Evolutionary conservation across 2,797 vertebrate genomes (phyloP).

Genomic region (Eulemur albifrons): DNA sequence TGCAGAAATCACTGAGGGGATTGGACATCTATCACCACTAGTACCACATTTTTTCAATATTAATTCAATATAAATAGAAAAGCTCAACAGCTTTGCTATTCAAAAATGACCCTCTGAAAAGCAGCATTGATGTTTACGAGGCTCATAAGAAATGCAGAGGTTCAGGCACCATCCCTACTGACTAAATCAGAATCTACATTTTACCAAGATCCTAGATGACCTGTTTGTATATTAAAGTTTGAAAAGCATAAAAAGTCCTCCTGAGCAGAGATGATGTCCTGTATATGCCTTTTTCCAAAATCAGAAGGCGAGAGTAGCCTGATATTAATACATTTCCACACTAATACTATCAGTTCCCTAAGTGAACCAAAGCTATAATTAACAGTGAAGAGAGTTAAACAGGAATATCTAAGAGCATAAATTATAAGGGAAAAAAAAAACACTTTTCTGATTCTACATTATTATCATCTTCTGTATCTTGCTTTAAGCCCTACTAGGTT

Average conservation of each 20-base stretch:
- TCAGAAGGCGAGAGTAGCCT: not conserved
- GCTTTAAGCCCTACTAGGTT: not conserved
- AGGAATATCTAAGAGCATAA: not conserved
- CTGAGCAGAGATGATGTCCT: not conserved
- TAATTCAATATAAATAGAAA: not conserved
- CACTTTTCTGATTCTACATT: not conserved
- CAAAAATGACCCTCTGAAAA: not conserved
- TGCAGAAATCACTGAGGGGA: not conserved
- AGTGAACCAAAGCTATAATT: not conserved
- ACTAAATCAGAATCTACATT: not conserved
- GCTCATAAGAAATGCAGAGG: not conserved
- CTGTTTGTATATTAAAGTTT: not conserved
- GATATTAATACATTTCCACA: not conserved
- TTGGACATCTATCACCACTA: not conserved
- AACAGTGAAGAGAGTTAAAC: not conserved
- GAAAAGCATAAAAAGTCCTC: not conserved
- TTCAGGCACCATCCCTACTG: not conserved
- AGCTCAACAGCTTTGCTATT: not conserved
- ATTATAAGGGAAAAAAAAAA: not conserved
- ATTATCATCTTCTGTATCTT: not conserved
- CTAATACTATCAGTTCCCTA: not conserved
- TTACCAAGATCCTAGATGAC: not conserved
- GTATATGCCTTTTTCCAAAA: not conserved
- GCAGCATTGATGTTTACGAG: not conserved
- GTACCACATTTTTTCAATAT: not conserved